Base-by-base conservation (phyloP, 1,140 invertebrate species). In the Oppia nitens region DNA sequence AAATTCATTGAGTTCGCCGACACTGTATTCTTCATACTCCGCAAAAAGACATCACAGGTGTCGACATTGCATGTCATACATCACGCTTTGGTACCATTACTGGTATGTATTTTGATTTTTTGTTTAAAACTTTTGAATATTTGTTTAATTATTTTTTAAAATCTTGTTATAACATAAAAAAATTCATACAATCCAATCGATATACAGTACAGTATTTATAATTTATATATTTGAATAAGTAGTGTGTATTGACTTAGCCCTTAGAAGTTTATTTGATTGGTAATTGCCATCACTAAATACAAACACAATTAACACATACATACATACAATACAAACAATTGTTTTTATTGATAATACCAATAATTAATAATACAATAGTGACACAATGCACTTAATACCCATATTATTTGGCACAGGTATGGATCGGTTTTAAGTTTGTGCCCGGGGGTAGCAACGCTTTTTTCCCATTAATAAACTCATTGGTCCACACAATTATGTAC, bases 11-110 rank as follows among this genome's bases (percentile, higher is more conserved):
- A 75, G 59, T 71, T 74, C 65, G 40, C 72, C 40, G 73, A 75
- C 62, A 75, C 74, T n/a, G 50, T 86, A 63, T 91, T 92, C 75
- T 87, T 92, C 64, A 88, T 92, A 55, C 68, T 91, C 32, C 76
- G 87, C 40, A 90, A 91, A 69, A 92, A 92, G 66, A 80, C 83
- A 55, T 80, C 81, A 58, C 87, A 92, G 70, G 70, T 93, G 53
- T 87, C 83, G 9, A 89, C 90, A 69, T 75, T 93, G 2, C 87
- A 93, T 63, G 81, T 92, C 0, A 91, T 91, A 67, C 88, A 93
- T 70, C 88, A 92, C 67, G 72, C 73, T 9, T 71, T 75, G 54
- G 76, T 77, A 40, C 66, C 70, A 1, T 56, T 70, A 24, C 63
- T 65, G 40, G 60, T 65, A 40, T 9, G 2, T 95, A 90, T 89